phyloP scores from a whole-genome alignment of 2,888 invertebrate species.

The Byasa hedistus region DNA sequence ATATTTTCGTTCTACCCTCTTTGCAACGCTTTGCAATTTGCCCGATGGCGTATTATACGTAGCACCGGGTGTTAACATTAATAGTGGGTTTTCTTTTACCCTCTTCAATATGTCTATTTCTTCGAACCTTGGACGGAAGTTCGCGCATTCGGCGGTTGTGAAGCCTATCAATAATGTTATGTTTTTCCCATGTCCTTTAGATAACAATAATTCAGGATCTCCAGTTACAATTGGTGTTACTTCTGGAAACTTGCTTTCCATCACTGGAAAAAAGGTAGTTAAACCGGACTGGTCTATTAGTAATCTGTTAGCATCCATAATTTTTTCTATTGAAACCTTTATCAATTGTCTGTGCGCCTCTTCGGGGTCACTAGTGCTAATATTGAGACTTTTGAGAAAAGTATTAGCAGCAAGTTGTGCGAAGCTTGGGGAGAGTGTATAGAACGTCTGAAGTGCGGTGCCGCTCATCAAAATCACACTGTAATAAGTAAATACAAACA shows the following conservation, averaged over 20 bases:
- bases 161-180: conserved; percentile 63
- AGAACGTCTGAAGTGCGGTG: conserved; percentile 50
- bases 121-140: conserved; percentile 53
- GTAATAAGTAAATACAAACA: conserved; percentile 38
- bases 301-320: conserved; percentile 49
- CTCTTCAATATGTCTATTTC: conserved; percentile 48
- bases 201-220: conserved; percentile 56
- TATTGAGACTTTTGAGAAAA: conserved; percentile 66
- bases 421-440: conserved; percentile 52
- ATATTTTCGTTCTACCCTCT: conserved; percentile 47
- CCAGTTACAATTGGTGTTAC: conserved; percentile 58
- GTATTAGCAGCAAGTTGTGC: conserved; percentile 46
- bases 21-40: conserved; percentile 38
- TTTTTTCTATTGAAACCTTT: conserved; percentile 50
- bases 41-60: conserved; percentile 43
- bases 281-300: conserved; percentile 54
- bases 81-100: conserved; percentile 43
- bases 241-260: conserved; percentile 55
- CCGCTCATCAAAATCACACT: conserved; percentile 67
- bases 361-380: conserved; percentile 53
- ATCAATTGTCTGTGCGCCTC: conserved; percentile 52
- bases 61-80: conserved; percentile 46
- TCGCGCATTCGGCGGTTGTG: conserved; percentile 60
- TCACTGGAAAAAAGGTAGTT: conserved; percentile 57
- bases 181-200: conserved; percentile 51